Percentiles rank a stretch among this genome's conserved stretches.
Evolutionary conservation across 2,797 vertebrate genomes (phyloP).

Genomic region (Aldrovandia affinis): DNA sequence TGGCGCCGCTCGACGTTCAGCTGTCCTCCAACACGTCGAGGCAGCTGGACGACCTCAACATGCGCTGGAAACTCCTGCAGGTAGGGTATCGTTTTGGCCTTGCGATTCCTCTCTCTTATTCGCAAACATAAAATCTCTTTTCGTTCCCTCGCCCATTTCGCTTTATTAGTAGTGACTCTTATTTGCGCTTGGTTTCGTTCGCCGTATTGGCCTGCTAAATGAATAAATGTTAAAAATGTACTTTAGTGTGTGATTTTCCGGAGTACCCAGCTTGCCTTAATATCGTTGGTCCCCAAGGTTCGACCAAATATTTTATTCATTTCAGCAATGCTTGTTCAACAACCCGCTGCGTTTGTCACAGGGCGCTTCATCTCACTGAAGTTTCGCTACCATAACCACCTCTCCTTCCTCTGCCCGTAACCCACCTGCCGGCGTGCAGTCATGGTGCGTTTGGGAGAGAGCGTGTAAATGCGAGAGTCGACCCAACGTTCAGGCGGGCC

Average conservation of each 20-base stretch:
- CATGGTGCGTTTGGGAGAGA: too few relatives aligned
- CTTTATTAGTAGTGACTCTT: background rate
- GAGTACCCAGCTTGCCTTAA: background rate
- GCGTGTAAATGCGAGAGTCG: background rate
- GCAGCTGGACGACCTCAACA: slow-evolving; percentile 93
- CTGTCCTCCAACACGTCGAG: slow-evolving; percentile 88
- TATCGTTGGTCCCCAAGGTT: too few relatives aligned
- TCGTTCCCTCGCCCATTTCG: background rate
- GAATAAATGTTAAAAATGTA: background rate
- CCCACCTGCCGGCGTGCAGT: too few relatives aligned
- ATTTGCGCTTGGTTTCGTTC: too few relatives aligned
- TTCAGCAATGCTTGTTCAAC: too few relatives aligned
- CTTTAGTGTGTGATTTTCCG: background rate
- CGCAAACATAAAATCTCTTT: background rate
- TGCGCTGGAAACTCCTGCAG: slow-evolving; percentile 94
- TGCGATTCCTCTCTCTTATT: background rate
- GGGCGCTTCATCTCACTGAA: too few relatives aligned
- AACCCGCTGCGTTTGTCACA: too few relatives aligned
- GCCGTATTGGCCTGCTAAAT: background rate
- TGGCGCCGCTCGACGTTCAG: slow-evolving; percentile 89
- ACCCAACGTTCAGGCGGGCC: too few relatives aligned
- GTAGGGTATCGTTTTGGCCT: slow-evolving; percentile 60
- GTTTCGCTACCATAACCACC: too few relatives aligned
- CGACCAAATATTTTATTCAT: too few relatives aligned
- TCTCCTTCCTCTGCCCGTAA: too few relatives aligned